These are phyloP conservation scores for Lasaia peninsularis DNA, from an alignment of 1,140 invertebrate genomes.

Conservation along the genomic window DNA sequence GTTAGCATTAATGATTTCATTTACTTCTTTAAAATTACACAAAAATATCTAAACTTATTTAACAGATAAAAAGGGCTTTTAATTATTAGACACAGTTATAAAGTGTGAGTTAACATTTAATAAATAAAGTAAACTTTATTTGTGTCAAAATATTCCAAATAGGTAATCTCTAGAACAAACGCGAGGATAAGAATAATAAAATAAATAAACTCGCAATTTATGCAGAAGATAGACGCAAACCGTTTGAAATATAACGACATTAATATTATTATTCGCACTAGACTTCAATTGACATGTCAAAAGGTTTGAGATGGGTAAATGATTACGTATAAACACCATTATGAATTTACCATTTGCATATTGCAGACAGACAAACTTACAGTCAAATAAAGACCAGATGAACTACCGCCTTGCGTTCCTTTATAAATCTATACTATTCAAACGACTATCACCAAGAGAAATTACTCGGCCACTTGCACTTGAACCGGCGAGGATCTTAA, in stretches of 20 bases:
- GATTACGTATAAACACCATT: slow-evolving; percentile 39
- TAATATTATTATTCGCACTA: slow-evolving; percentile 25
- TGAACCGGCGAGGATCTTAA: slow-evolving; percentile 30
- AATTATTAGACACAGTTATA: too few relatives aligned
- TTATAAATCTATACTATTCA: slow-evolving; percentile 63
- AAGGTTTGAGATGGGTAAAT: slow-evolving; percentile 25
- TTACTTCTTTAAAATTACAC: too few relatives aligned
- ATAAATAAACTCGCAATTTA: not conserved
- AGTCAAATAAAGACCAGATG: slow-evolving; percentile 55
- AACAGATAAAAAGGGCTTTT: too few relatives aligned
- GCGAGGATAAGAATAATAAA: not conserved
- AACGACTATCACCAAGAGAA: slow-evolving; percentile 63
- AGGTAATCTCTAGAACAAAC: not conserved
- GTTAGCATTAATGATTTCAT: too few relatives aligned
- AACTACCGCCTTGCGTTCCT: slow-evolving; percentile 40
- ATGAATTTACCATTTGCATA: slow-evolving; percentile 30
- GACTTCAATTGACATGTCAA: slow-evolving; percentile 23
- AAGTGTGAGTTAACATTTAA: too few relatives aligned
- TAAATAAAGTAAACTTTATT: too few relatives aligned
- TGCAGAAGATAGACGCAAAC: not conserved
- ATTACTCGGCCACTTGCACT: slow-evolving; percentile 48
- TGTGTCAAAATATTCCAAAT: too few relatives aligned
- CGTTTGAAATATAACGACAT: not conserved
- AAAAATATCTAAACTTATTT: too few relatives aligned
- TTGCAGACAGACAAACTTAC: slow-evolving; percentile 35